These are phyloP conservation scores for Odontamblyopus rebecca DNA, from an alignment of 2,797 vertebrate species.

Conservation along the genomic window DNA sequence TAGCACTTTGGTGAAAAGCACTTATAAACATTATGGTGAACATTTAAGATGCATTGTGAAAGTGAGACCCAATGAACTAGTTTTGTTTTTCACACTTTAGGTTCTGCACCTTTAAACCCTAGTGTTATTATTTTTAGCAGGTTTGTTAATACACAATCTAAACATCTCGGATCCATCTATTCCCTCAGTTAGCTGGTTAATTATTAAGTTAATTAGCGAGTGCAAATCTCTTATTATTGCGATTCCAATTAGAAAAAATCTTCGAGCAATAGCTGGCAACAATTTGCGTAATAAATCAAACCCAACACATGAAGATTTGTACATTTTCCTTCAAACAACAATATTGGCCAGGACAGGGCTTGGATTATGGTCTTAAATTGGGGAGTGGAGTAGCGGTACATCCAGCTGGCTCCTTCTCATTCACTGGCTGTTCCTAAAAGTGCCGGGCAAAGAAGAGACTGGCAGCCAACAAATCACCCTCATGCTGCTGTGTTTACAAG, in stretches of 20 bases:
- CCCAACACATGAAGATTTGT: conserved; percentile 22
- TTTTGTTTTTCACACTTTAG: no score
- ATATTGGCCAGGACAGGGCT: conserved; percentile 38
- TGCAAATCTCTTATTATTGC: conserved; percentile 2
- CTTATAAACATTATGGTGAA: no score
- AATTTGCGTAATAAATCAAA: conserved; percentile 3
- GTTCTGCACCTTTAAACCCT: no score
- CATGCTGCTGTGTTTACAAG: conserved; percentile 65
- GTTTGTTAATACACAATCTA: not conserved
- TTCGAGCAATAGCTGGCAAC: not conserved
- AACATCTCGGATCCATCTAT: not conserved
- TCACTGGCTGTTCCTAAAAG: conserved; percentile 51
- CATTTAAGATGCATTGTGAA: no score
- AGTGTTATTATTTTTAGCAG: no score
- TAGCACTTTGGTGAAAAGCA: no score
- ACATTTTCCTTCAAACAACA: conserved; percentile 22
- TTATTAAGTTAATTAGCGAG: not conserved
- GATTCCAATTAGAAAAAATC: conserved; percentile 3
- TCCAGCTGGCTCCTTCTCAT: conserved; percentile 52
- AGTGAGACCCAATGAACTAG: no score
- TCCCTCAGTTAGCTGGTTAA: not conserved
- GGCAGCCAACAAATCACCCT: conserved; percentile 65
- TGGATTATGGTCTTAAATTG: conserved; percentile 50
- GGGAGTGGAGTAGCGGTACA: conserved; percentile 43
- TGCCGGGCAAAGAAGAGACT: conserved; percentile 36